Base-by-base conservation (phyloP, 2,888 invertebrate species). In the Baccha elongata region DNA sequence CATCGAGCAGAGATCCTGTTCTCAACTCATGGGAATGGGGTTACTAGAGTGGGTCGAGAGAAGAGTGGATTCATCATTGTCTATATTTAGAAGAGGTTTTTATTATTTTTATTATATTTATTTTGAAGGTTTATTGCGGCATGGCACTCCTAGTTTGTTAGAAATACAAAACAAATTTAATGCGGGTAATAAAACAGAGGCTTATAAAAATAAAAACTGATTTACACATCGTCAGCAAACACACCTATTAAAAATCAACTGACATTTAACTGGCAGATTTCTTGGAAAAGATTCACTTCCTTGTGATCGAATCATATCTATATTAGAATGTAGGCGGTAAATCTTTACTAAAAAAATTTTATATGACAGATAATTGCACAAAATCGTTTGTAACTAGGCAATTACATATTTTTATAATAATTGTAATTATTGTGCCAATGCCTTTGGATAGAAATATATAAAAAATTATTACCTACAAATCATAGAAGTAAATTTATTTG, bases 1-100 rank as follows among this genome's bases (percentile, higher is more conserved):
- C 35, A 19, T 52, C 17, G 4, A 40, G 2, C 35, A 55, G 46
- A 81, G 46, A 81, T 76, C 81, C 81, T 76, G 81, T 81, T 81
- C 26, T 67, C 37, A 53, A 76, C n/a, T 46, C 65, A 46, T 76
- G 71, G 55, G 71, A 81, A 81, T 37, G 48, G 50, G 81, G 81
- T 81, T 72, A 81, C 46, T 76, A 23, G 58, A 46, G 40, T 71
- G 58, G 35, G 55, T 60, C 60, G 44, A 60, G 23, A 23, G 60
- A 32, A 26, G 13, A 15, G 10, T 26, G 26, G 10, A 23, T 58
- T 23, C n/a, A 13, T 53, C 35, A 19, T 37, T 21, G 17, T 13
- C 17, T 21, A 40, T 37, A 23, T 23, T n/a, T 6, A 40, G 23
- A n/a, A n/a, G 13, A 11, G 21, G 32, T 17, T 19, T n/a, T 8